Percentiles rank a stretch among this genome's conserved stretches.
phyloP scores from a whole-genome alignment of 2,888 invertebrate species.

The Sericinus montela region DNA sequence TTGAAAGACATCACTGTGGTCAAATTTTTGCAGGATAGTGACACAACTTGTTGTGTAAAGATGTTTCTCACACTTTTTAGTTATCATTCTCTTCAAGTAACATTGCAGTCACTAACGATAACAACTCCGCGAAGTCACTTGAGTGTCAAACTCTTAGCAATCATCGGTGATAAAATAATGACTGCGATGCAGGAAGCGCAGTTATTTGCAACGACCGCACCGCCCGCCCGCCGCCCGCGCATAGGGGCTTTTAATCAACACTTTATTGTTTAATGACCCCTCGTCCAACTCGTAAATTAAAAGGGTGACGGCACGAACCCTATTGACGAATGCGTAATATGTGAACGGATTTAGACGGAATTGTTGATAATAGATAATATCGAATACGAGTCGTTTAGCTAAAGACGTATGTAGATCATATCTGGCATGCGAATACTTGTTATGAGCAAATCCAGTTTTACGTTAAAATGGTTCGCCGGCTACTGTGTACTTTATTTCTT shows the following conservation, averaged over 20 bases:
- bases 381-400: conserved; percentile 19
- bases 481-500: conserved; percentile 5
- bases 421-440: conserved; percentile 11
- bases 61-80: too few relatives aligned
- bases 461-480: conserved; percentile 10
- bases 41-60: too few relatives aligned
- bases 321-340: conserved; percentile 73
- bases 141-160: conserved; percentile 57
- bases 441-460: conserved; percentile 14
- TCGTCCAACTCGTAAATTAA: conserved; percentile 75
- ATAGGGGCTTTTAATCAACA: conserved; percentile 80
- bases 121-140: conserved; percentile 26
- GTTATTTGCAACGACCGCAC: conserved; percentile 62
- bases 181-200: conserved; percentile 68
- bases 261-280: conserved; percentile 80
- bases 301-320: conserved; percentile 77
- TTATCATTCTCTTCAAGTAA: background rate
- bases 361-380: conserved; percentile 64
- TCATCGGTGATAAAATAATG: conserved; percentile 78
- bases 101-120: conserved; percentile 9
- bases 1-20: too few relatives aligned
- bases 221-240: conserved; percentile 49
- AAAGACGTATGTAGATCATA: conserved; percentile 11
- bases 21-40: too few relatives aligned
- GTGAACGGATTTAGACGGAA: conserved; percentile 63